These are phyloP conservation scores for Agapornis roseicollis DNA, from an alignment of 2,113 vertebrate species.

Conservation along the genomic window DNA sequence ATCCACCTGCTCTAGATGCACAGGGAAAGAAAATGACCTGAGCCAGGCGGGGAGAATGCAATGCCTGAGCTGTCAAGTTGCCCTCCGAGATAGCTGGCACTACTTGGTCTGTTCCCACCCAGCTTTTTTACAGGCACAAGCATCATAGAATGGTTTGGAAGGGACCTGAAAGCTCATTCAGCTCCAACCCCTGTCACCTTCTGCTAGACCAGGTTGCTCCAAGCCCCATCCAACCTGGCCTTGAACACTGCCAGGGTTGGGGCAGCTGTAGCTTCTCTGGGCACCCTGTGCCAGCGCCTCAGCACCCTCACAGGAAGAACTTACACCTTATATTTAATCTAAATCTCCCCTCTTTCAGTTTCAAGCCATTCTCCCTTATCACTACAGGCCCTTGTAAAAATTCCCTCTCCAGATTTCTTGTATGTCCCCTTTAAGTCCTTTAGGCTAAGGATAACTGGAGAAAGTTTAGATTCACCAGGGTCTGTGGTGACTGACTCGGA, in stretches of 20 bases:
- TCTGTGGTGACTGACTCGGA: neutral
- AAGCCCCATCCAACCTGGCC: neutral
- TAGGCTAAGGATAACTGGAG: neutral
- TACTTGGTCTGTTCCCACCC: neutral
- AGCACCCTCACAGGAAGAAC: neutral
- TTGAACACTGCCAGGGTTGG: neutral
- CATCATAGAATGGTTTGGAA: neutral
- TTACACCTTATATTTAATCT: neutral
- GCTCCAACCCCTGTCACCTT: neutral
- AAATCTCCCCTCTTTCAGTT: neutral
- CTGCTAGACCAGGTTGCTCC: neutral
- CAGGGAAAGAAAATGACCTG: neutral
- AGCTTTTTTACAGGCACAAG: neutral
- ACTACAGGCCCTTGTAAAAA: neutral
- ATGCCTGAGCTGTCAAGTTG: neutral
- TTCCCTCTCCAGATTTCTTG: neutral
- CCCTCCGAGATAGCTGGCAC: neutral
- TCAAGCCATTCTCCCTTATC: neutral
- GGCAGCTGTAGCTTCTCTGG: neutral
- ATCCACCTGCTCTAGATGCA: neutral
- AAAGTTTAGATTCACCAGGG: neutral
- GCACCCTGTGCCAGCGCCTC: neutral
- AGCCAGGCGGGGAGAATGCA: accelerated
- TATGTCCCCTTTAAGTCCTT: neutral
- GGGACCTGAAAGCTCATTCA: neutral